Evolutionary conservation across 2,888 invertebrate genomes (phyloP).

Genomic region (Chelonus formosanus): DNA sequence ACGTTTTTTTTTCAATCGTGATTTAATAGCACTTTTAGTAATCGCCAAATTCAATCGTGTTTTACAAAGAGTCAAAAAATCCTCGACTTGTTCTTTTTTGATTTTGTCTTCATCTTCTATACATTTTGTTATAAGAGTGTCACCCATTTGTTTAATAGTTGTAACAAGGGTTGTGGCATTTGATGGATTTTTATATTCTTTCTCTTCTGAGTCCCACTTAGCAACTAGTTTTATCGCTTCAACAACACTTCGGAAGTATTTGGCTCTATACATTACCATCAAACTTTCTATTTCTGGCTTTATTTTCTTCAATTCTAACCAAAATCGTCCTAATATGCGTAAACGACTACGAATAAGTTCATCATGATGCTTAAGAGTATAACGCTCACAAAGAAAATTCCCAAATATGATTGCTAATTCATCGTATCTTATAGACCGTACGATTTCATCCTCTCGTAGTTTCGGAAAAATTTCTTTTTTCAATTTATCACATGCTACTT

Average conservation of each 20-base stretch:
- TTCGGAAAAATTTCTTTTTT: conserved; percentile 37
- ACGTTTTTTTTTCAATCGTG: conserved; percentile 25
- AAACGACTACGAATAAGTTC: conserved; percentile 41
- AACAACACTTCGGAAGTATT: conserved; percentile 28
- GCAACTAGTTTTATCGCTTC: conserved; percentile 24
- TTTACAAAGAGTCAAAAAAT: conserved; percentile 30
- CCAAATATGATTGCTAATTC: conserved; percentile 37
- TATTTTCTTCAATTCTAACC: conserved; percentile 27
- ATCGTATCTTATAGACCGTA: conserved; percentile 40
- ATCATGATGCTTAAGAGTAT: conserved; percentile 33
- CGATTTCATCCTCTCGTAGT: conserved; percentile 38
- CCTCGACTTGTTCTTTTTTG: conserved; percentile 28
- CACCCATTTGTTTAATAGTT: conserved; percentile 37
- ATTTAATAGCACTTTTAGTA: conserved; percentile 32
- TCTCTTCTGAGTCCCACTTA: conserved; percentile 15
- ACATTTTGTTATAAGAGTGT: conserved; percentile 32
- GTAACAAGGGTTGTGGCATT: conserved; percentile 39
- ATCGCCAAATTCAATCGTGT: conserved; percentile 30
- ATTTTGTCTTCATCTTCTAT: conserved; percentile 24
- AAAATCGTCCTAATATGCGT: conserved; percentile 38
- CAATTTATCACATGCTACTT: conserved; percentile 25
- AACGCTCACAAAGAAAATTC: conserved; percentile 41
- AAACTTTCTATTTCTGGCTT: conserved; percentile 21
- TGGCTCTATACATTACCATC: conserved; percentile 30
- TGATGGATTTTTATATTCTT: conserved; percentile 21